Percentiles rank a stretch among this genome's conserved stretches.
Evolutionary conservation across 2,888 invertebrate species (phyloP).

Genomic region (Poecilus cupreus): DNA sequence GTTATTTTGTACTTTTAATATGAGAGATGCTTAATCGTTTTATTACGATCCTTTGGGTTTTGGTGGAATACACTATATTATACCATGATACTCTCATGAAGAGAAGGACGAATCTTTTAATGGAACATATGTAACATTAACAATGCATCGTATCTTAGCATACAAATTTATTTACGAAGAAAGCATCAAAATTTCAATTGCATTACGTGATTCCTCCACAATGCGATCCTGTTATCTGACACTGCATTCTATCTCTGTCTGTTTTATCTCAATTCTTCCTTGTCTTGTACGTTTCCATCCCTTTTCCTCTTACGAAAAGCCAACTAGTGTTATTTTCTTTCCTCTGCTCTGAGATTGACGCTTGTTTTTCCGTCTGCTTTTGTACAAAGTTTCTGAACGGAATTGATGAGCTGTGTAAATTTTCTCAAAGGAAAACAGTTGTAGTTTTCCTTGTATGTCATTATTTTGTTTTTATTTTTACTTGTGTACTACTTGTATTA

Average conservation of each 20-base stretch:
- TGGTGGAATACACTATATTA: no score
- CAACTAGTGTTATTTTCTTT: constrained; percentile 32
- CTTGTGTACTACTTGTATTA: neutral
- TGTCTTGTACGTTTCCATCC: neutral
- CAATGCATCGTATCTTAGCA: neutral
- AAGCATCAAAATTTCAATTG: constrained; percentile 28
- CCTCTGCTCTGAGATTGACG: constrained; percentile 42
- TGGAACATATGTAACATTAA: no score
- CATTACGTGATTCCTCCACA: constrained; percentile 30
- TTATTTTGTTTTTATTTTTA: constrained; percentile 6
- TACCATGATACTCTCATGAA: no score
- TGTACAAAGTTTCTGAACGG: constrained; percentile 45
- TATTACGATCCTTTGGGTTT: no score
- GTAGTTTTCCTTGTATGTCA: constrained; percentile 40
- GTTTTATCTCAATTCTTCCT: constrained; percentile 7
- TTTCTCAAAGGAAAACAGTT: constrained; percentile 50
- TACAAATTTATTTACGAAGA: constrained; percentile 12
- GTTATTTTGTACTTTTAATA: no score
- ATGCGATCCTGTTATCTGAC: constrained; percentile 17
- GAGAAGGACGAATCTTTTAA: no score
- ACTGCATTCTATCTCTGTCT: neutral
- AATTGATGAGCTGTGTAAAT: constrained; percentile 55
- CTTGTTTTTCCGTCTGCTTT: constrained; percentile 51
- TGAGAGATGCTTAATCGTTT: no score
- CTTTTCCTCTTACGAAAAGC: neutral